Percentiles rank a stretch among this genome's conserved stretches.
These are phyloP conservation scores for Odobenus rosmarus DNA, from an alignment of 2,113 vertebrate species.

Conservation along the genomic window DNA sequence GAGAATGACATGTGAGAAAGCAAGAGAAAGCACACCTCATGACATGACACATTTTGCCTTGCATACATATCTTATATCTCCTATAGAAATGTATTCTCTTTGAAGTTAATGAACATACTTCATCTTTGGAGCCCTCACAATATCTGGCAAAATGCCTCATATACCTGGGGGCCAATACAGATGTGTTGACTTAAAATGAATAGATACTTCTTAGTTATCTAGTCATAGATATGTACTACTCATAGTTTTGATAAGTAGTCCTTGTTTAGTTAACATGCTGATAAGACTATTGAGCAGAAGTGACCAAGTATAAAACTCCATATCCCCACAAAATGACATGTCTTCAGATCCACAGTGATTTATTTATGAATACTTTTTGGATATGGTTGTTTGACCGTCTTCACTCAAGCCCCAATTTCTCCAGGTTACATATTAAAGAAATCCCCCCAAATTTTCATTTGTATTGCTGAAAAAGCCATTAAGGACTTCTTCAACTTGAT, in stretches of 20 bases:
- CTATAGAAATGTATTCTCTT: background rate
- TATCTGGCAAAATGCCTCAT: background rate
- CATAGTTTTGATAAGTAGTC: background rate
- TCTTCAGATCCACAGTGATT: background rate
- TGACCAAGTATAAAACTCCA: background rate
- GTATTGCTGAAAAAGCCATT: background rate
- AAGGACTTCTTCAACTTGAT: background rate
- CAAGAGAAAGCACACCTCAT: background rate
- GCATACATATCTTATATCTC: background rate
- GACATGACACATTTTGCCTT: background rate
- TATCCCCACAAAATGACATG: background rate
- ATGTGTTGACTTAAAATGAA: background rate
- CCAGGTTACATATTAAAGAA: background rate
- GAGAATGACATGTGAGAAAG: background rate
- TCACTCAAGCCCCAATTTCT: background rate
- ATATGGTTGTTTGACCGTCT: background rate
- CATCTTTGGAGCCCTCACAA: background rate
- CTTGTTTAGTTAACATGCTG: background rate
- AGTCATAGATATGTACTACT: background rate
- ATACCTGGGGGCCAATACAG: background rate
- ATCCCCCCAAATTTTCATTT: background rate
- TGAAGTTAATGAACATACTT: background rate
- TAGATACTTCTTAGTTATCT: background rate
- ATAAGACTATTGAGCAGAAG: conserved; percentile 6
- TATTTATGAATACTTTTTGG: background rate